Evolutionary conservation across 2,113 vertebrate species (phyloP).

Genomic region (Zingel zingel): DNA sequence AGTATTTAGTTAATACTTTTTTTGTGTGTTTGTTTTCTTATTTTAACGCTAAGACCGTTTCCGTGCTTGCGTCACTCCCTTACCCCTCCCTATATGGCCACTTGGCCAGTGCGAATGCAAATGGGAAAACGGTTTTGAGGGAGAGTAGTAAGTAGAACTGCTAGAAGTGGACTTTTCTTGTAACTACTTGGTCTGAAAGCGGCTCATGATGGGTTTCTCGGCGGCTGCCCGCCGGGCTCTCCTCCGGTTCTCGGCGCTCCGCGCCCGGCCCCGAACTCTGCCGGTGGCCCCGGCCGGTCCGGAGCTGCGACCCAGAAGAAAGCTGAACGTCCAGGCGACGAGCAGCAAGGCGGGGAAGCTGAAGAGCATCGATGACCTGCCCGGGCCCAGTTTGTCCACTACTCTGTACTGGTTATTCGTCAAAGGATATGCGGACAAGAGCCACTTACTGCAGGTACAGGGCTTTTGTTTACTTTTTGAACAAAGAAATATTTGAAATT

Average conservation of each 20-base stretch:
- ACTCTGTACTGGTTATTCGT: conserved; percentile 82
- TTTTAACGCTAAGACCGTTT: too few species aligned
- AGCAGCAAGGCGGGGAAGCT: conserved; percentile 13
- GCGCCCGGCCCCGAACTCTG: accelerated
- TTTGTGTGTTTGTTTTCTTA: too few species aligned
- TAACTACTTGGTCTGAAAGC: too few species aligned
- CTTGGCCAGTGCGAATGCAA: too few species aligned
- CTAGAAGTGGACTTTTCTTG: too few species aligned
- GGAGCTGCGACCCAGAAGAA: neutral
- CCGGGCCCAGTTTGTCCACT: conserved; percentile 75
- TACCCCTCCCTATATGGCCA: too few species aligned
- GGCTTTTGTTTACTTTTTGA: too few species aligned
- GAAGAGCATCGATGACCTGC: conserved; percentile 80
- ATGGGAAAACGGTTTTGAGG: too few species aligned
- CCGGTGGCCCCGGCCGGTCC: neutral
- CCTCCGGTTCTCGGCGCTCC: conserved; percentile 18
- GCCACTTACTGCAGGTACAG: conserved; percentile 83
- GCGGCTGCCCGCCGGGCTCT: neutral
- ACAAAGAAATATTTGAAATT: too few species aligned
- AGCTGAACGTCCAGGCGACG: conserved; percentile 48
- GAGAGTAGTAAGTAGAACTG: too few species aligned
- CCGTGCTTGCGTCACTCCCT: too few species aligned
- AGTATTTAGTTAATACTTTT: too few species aligned
- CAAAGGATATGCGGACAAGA: conserved; percentile 80
- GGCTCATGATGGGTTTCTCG: conserved; percentile 2